Conservation (phyloP, 2,888 invertebrate genomes). For the Drosophila algonquin region DNA sequence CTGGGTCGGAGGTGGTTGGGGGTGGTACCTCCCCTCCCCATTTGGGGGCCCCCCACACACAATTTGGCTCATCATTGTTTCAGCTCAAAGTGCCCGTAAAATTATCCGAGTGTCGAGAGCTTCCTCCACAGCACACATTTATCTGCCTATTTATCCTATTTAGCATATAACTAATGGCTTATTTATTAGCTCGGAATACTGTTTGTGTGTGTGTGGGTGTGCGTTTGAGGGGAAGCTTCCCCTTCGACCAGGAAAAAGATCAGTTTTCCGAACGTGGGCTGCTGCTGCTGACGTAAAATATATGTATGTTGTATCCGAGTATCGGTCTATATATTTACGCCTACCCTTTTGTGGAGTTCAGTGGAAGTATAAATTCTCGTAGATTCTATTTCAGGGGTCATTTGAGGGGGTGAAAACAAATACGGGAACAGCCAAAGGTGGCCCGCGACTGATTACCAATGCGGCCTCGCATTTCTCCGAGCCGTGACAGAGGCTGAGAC, state of each 20-base stretch:
- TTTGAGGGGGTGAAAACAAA: not conserved
- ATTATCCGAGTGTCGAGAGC: conserved; percentile 64
- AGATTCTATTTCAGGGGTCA: not conserved
- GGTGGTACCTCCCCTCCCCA: conserved; percentile 6
- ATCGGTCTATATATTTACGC: too few species aligned
- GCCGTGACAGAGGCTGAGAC: not conserved
- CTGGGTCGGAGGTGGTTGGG: conserved; percentile 11
- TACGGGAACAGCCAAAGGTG: not conserved
- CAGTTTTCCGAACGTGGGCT: not conserved
- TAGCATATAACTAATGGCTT: conserved; percentile 73
- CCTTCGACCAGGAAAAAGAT: not conserved
- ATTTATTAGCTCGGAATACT: conserved; percentile 57
- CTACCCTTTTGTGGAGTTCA: too few species aligned
- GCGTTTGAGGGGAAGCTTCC: not conserved
- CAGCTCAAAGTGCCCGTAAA: conserved; percentile 74
- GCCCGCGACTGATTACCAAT: not conserved
- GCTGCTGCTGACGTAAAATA: not conserved
- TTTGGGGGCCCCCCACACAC: not conserved
- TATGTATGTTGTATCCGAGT: too few species aligned
- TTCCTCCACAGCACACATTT: not conserved
- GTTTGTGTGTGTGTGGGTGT: not conserved
- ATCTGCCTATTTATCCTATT: conserved; percentile 43
- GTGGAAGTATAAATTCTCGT: too few species aligned
- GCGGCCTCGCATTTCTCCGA: not conserved
- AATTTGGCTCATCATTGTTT: conserved; percentile 59